Conservation (phyloP, 2,888 invertebrate genomes). For the Chromoteleia sp. region DNA sequence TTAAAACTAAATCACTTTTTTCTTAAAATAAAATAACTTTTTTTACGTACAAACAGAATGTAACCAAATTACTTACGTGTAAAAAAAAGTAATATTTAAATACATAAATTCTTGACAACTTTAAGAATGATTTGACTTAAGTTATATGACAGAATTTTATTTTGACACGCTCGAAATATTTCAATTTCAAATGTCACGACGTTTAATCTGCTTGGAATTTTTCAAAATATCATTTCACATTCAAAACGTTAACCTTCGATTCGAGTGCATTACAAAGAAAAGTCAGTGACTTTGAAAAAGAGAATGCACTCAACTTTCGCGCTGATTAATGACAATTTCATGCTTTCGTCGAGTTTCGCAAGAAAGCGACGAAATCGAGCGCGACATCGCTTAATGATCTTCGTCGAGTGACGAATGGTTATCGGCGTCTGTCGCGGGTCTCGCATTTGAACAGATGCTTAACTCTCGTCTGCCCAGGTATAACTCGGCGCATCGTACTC, state of each 20-base stretch:
- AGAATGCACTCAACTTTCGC: not conserved
- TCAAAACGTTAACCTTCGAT: not conserved
- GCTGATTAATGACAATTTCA: conserved; percentile 19
- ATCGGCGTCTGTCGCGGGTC: not conserved
- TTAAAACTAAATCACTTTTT: no score
- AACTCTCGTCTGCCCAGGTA: conserved; percentile 28
- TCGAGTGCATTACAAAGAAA: not conserved
- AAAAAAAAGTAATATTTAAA: no score
- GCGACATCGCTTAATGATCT: conserved; percentile 3
- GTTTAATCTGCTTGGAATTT: no score
- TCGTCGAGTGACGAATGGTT: not conserved
- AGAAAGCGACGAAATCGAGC: conserved; percentile 4
- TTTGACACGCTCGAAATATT: no score
- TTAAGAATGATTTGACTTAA: no score
- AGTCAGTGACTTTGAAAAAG: not conserved
- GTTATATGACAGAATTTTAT: no score
- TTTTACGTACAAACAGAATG: no score
- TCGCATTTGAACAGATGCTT: conserved; percentile 44
- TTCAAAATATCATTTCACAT: no score
- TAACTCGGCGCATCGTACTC: conserved; percentile 24
- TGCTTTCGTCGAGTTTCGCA: not conserved
- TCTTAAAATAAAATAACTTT: no score
- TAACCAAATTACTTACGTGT: no score
- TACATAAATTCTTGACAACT: no score
- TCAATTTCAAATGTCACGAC: no score